Base-by-base conservation (phyloP, 2,888 invertebrate species). In the Ferrisia virgata region DNA sequence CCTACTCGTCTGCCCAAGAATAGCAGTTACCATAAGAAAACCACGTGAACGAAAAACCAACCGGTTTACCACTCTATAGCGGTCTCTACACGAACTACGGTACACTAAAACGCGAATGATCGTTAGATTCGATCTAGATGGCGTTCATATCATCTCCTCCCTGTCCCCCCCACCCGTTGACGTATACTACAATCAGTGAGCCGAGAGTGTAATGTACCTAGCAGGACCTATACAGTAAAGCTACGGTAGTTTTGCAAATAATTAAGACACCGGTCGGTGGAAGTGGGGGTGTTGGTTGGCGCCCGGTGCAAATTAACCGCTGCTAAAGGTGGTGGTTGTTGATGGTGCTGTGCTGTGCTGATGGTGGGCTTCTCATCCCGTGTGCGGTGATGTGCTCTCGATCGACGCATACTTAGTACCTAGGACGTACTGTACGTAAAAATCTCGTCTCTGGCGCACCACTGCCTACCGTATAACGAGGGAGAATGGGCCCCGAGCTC, bases 221-320 rank as follows among this genome's bases (percentile, higher is more conserved):
- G n/a, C n/a, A n/a, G n/a, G n/a, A n/a, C n/a, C n/a, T 22, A 11
- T 13, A 40, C 40, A 40, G 40, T 9, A 40, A 8, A 4, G 40
- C n/a, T n/a, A n/a, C n/a, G 13, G 40, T 40, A 40, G 11, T 40
- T 9, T 40, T 11, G 53, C 6, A 6, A n/a, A 47, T 47, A 13
- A 22, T 53, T 22, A 53, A 28, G 25, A 64, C 28, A 64, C 4
- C 36, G 43, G n/a, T 43, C 13, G 13, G 15, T 28, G 64, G 9
- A 28, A n/a, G 64, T 13, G 64, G 28, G 13, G 28, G 28, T 15
- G 43, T 2, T 28, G 64, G 31, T 11, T 28, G 25, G 28, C 64
- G 64, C 64, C 64, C 64, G 64, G 64, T 64, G 64, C 64, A 64
- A 64, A 64, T 64, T 64, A 64, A 64, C 64, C 64, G 64, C 28